Evolutionary conservation across 2,797 vertebrate genomes (phyloP), one percentile per base, ranked within the genome.

Genomic region (Chloroceryle amazona): DNA sequence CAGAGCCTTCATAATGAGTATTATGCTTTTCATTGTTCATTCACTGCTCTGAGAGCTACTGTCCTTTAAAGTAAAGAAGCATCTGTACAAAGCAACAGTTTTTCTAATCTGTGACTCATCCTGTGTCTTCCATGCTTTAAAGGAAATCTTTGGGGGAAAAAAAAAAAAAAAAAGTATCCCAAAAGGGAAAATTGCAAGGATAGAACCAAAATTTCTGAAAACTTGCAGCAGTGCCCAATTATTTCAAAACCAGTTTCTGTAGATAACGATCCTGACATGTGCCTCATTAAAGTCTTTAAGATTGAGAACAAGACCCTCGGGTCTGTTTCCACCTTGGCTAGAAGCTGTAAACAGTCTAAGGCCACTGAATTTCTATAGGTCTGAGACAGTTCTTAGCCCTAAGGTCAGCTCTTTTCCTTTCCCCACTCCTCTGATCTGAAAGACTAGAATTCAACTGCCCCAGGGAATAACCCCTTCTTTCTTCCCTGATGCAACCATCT

Each of bases 301-400:
- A 44, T 0, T 41, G 31, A 72, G 49, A 82, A 76, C 9, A 81
- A 70, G 21, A 68, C 11, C 13, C 7, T 73, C 1, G 0, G 23
- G 8, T 60, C n/a, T 84, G 20, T 51, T 84, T 67, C 22, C 20
- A 84, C 6, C 7, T 67, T 41, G 42, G 29, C 18, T 62, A 58
- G 37, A 73, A 83, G 6, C 2, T 37, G 3, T 25, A n/a, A 51
- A 46, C 5, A 26, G 28, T 35, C 35, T 60, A 79, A 74, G 20
- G 20, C 9, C 33, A 42, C 29, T 39, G 71, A 71, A 60, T 71
- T 81, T 71, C 49, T 79, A 3, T 4, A 44, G 47, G 22, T 41
- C 39, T 41, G 39, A 1, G 11, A 16, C 8, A 25, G 2, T 14
- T 44, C 31, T 42, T 63, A 83, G 5, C 10, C 55, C 9, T 5